phyloP scores from a whole-genome alignment of 37 sponge, comb jelly and placozoan genomes.

The Spongilla lacustris region DNA sequence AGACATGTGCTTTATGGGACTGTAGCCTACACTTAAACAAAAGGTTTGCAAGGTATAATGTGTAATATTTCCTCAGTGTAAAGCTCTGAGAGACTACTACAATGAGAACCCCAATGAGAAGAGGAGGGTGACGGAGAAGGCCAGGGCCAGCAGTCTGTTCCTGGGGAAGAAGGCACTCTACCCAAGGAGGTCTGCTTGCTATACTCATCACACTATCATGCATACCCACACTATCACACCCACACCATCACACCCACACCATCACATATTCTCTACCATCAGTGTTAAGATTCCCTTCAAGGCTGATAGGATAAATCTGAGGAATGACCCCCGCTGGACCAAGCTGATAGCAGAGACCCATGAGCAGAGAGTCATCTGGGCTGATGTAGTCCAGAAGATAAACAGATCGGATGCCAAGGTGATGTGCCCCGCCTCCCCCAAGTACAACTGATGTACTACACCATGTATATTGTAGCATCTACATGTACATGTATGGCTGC shows the following conservation, averaged over 20 bases:
- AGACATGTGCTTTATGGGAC: too few species aligned
- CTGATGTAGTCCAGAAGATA: conserved; percentile 79
- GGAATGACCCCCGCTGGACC: conserved; percentile 70
- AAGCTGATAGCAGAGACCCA: conserved; percentile 52
- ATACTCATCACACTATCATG: too few species aligned
- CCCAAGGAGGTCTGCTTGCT: conserved; percentile 55
- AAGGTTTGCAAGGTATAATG: too few species aligned
- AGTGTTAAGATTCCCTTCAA: conserved; percentile 79
- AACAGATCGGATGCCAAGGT: conserved; percentile 83
- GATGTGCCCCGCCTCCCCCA: too few species aligned
- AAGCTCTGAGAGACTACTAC: conserved; percentile 56
- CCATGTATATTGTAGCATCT: too few species aligned
- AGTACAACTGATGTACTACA: too few species aligned
- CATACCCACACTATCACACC: too few species aligned
- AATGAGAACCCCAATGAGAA: conserved; percentile 47
- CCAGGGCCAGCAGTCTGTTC: conserved; percentile 77
- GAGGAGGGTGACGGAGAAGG: conserved; percentile 67
- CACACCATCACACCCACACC: too few species aligned
- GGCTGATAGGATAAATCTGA: conserved; percentile 63
- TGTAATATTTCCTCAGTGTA: too few species aligned
- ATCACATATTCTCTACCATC: too few species aligned
- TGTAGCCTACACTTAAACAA: too few species aligned
- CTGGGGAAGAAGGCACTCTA: conserved; percentile 78
- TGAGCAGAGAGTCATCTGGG: conserved; percentile 83
- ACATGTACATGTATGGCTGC: too few species aligned